Conservation (phyloP, 2,797 vertebrate genomes). For the Ceyx erithaca region DNA sequence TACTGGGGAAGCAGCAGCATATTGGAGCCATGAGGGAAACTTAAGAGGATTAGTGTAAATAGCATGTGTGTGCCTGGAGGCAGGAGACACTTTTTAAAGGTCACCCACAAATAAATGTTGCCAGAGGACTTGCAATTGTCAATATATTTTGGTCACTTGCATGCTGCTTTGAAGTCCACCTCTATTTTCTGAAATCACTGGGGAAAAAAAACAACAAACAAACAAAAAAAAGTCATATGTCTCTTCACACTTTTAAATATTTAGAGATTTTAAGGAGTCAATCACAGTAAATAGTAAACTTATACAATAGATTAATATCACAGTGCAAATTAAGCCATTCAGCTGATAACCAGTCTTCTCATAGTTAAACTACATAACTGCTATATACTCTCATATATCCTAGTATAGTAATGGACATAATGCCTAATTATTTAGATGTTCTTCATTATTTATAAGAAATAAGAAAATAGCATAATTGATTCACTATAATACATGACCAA, state of each 20-base stretch:
- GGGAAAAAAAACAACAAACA: not conserved
- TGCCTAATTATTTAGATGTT: not conserved
- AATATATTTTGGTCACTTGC: not conserved
- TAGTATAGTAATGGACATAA: not conserved
- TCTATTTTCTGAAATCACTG: not conserved
- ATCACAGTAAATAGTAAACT: not conserved
- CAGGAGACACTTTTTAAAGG: slow-evolving; percentile 48
- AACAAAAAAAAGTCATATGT: too few species aligned
- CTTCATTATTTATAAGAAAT: not conserved
- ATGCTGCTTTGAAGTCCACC: not conserved
- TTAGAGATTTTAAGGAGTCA: not conserved
- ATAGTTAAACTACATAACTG: not conserved
- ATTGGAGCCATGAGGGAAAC: not conserved
- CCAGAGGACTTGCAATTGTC: not conserved
- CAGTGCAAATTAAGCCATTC: not conserved
- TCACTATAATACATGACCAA: not conserved
- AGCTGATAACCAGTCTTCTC: not conserved
- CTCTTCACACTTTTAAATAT: not conserved
- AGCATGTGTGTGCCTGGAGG: slow-evolving; percentile 9
- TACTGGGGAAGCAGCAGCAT: not conserved
- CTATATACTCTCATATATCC: not conserved
- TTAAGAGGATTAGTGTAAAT: slow-evolving; percentile 49
- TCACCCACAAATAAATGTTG: slow-evolving; percentile 6
- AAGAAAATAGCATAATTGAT: not conserved
- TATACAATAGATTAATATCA: not conserved